Base-by-base conservation (phyloP, 2,113 vertebrate species). In the Synchiropus splendidus region DNA sequence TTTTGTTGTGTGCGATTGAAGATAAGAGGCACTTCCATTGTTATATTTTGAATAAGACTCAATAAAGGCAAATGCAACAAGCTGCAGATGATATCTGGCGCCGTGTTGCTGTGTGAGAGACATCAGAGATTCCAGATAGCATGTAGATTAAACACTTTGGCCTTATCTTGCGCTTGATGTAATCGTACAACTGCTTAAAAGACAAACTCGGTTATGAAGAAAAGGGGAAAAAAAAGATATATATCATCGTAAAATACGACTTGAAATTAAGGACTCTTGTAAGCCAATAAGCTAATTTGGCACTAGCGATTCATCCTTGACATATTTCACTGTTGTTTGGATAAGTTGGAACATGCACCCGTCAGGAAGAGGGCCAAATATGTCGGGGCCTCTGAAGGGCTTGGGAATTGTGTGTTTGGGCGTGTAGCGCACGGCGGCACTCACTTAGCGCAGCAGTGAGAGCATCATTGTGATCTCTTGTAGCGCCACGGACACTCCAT, bases 291-390 rank as follows among this genome's bases (percentile, higher is more conserved):
- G n/a, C n/a, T n/a, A n/a, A 8, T 27, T 67, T 47, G 10, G 11
- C 48, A 53, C 52, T 45, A 46, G 47, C 41, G 65, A 59, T 64
- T 68, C 12, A 52, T 12, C 44, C 41, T 42, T 70, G 61, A 71
- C 64, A 67, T 62, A 57, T 37, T 42, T 18, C 48, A 48, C 18
- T 51, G 39, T 45, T 55, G 42, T 65, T 44, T 49, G 48, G 51
- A 67, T 58, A 40, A 48, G 58, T 52, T 42, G 6, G 40, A 39
- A 58, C 51, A 45, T 31, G 55, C 48, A 47, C 15, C 0, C 49
- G 36, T 5, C 36, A 49, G 33, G 42, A 39, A 54, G 17, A 34
- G 18, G 35, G 31, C 36, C 42, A 58, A 44, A 33, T 48, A 17
- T 21, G 12, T 2, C 2, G 6, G 27, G 40, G 33, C 34, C 39